Evolutionary conservation across 2,888 invertebrate species (phyloP).

Genomic region (Thereva unica): DNA sequence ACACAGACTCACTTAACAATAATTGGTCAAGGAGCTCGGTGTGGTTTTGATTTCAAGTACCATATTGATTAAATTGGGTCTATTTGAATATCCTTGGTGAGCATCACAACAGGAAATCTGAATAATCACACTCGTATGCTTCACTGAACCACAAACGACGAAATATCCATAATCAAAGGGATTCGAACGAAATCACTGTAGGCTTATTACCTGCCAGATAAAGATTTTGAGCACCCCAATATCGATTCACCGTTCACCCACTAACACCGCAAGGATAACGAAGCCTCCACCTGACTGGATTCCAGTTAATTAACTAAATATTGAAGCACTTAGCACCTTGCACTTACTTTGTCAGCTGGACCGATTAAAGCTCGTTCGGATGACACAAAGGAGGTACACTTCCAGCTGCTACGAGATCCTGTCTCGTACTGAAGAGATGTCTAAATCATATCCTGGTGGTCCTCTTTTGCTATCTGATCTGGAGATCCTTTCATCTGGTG

Average conservation of each 20-base stretch:
- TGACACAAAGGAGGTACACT: slow-evolving; percentile 50
- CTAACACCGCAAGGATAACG: too few species aligned
- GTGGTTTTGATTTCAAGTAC: slow-evolving; percentile 38
- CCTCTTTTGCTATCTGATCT: slow-evolving; percentile 45
- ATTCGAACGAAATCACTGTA: too few species aligned
- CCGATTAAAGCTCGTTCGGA: slow-evolving; percentile 18
- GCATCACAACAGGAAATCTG: slow-evolving; percentile 3
- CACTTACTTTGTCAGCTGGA: slow-evolving; percentile 29
- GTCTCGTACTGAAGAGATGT: slow-evolving; percentile 57
- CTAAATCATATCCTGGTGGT: slow-evolving; percentile 46
- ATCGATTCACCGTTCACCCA: too few species aligned
- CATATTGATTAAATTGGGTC: slow-evolving; percentile 8
- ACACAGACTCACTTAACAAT: neutral
- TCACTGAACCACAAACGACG: neutral
- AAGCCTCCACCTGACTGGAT: too few species aligned
- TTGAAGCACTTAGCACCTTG: slow-evolving; percentile 5
- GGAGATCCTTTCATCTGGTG: slow-evolving; percentile 41
- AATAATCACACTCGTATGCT: neutral
- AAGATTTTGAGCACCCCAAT: too few species aligned
- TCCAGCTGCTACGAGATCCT: slow-evolving; percentile 60
- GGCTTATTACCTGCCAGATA: too few species aligned
- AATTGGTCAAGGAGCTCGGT: slow-evolving; percentile 31
- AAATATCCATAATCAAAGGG: neutral
- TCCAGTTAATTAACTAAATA: slow-evolving; percentile 13
- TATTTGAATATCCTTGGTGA: too few species aligned